Evolutionary conservation across 92 coral and sea anemone species (phyloP).

Genomic region (Phenganax marumi): DNA sequence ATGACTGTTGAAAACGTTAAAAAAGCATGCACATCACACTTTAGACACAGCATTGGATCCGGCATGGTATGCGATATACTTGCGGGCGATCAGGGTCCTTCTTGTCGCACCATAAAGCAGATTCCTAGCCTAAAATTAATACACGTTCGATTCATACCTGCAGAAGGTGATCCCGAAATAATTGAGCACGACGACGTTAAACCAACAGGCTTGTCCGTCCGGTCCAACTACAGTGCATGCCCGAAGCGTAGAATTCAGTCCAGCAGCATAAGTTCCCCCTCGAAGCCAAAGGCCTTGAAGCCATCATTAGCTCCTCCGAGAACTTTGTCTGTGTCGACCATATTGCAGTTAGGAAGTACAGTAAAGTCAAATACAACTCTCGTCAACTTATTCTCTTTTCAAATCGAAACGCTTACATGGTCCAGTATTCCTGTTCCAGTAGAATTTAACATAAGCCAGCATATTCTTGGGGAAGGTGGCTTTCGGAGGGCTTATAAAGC

Average conservation of each 20-base stretch:
- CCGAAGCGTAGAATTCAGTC: too few species aligned
- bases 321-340: slow-evolving; percentile 8
- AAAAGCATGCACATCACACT: slow-evolving; percentile 14
- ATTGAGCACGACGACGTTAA: background rate
- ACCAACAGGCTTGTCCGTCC: too few species aligned
- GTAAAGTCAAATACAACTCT: slow-evolving; percentile 33
- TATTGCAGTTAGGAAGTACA: slow-evolving; percentile 29
- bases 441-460: slow-evolving; percentile 22
- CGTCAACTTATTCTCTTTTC: slow-evolving; percentile 35
- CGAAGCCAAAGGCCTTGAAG: background rate
- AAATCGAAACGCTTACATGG: slow-evolving; percentile 17
- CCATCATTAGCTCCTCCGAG: too few species aligned
- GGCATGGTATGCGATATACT: slow-evolving; percentile 10
- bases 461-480: slow-evolving; percentile 42
- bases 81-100: slow-evolving; percentile 30
- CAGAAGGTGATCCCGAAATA: background rate
- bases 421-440: slow-evolving; percentile 36
- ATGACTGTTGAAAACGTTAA: slow-evolving; percentile 33
- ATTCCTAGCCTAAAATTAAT: slow-evolving; percentile 1
- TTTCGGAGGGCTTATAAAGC: slow-evolving; percentile 45
- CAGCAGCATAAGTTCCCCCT: background rate
- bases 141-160: slow-evolving; percentile 15
- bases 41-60: background rate
- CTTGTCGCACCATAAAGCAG: slow-evolving; percentile 3
- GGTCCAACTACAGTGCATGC: too few species aligned